Evolutionary conservation across 2,888 invertebrate species (phyloP).

Genomic region (Plemyria rubiginata): DNA sequence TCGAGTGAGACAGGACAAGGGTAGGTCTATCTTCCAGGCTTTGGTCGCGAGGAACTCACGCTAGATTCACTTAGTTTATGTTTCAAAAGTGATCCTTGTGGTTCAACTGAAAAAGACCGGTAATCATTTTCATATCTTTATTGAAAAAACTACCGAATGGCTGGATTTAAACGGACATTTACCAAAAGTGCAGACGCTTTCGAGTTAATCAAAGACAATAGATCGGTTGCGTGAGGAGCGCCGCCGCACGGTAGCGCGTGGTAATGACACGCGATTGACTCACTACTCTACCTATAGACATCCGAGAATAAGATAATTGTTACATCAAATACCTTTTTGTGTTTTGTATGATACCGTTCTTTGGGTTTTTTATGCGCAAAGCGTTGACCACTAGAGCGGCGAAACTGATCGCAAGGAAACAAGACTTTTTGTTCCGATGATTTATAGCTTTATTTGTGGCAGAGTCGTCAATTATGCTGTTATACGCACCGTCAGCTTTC

Average conservation of each 20-base stretch:
- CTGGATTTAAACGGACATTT: not conserved
- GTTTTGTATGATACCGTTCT: slow-evolving; percentile 37
- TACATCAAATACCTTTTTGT: slow-evolving; percentile 49
- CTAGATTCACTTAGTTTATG: too few species aligned
- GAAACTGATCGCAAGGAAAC: slow-evolving; percentile 31
- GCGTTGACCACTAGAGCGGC: slow-evolving; percentile 23
- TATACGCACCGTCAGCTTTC: slow-evolving; percentile 32
- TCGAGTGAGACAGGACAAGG: not conserved
- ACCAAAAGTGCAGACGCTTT: slow-evolving; percentile 30
- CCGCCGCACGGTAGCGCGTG: slow-evolving; percentile 48
- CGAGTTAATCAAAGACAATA: slow-evolving; percentile 28
- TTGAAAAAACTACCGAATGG: too few species aligned
- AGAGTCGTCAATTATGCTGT: slow-evolving; percentile 33
- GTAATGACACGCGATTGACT: slow-evolving; percentile 46
- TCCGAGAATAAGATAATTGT: slow-evolving; percentile 49
- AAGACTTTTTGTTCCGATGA: slow-evolving; percentile 30
- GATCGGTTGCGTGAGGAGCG: slow-evolving; percentile 42
- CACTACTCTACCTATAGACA: slow-evolving; percentile 44
- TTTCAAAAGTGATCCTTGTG: too few species aligned
- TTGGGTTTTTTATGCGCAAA: slow-evolving; percentile 29
- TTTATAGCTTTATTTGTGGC: slow-evolving; percentile 12
- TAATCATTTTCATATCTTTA: too few species aligned
- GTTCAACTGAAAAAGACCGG: too few species aligned
- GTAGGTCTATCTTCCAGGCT: too few species aligned
- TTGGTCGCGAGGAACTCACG: too few species aligned